These are phyloP conservation scores for Piaya cayana DNA, from an alignment of 2,113 vertebrate genomes.

Conservation along the genomic window DNA sequence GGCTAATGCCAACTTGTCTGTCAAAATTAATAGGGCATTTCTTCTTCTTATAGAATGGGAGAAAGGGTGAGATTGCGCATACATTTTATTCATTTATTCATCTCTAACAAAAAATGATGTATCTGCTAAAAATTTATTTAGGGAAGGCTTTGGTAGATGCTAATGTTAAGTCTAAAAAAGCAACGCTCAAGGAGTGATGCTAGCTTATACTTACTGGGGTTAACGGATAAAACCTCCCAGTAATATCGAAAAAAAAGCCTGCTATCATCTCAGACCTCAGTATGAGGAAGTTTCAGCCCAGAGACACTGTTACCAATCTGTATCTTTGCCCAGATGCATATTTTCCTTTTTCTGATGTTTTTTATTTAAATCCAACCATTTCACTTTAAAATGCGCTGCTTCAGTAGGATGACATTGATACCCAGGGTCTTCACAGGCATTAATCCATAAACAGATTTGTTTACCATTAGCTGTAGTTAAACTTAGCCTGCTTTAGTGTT, in stretches of 20 bases:
- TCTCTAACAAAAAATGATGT: constrained; percentile 73
- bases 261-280: neutral
- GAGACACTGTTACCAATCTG: neutral
- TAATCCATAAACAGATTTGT: constrained; percentile 45
- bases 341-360: neutral
- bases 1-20: constrained; percentile 80
- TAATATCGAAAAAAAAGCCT: neutral
- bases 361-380: constrained; percentile 30
- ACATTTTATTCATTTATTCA: constrained; percentile 80
- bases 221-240: constrained; percentile 10
- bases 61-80: neutral
- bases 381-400: neutral
- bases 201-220: neutral
- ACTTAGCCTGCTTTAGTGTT: neutral
- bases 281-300: neutral
- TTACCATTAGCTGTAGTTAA: neutral
- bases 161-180: constrained; percentile 50
- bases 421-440: neutral
- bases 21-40: constrained; percentile 83
- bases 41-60: constrained; percentile 71
- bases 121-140: constrained; percentile 78
- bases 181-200: neutral
- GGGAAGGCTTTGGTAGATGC: constrained; percentile 49
- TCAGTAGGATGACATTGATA: neutral
- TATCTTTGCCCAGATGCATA: neutral